phyloP scores from a whole-genome alignment of 2,888 invertebrate species.

The Lithophane leautieri region DNA sequence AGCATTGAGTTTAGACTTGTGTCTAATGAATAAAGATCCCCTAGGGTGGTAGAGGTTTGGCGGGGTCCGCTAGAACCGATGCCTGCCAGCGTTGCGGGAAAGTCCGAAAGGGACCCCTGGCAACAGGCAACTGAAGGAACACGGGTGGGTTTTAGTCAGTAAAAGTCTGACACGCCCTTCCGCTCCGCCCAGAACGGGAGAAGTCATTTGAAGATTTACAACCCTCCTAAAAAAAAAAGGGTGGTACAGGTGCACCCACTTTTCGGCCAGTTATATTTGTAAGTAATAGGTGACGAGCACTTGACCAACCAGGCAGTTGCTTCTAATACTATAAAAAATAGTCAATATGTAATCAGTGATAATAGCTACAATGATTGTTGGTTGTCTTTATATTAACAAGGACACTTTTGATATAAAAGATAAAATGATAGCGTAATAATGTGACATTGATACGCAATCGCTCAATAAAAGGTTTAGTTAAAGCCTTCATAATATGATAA shows the following conservation, averaged over 20 bases:
- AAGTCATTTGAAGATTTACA: no score
- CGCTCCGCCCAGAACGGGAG: no score
- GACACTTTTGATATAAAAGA: constrained; percentile 18
- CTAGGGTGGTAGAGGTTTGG: background rate
- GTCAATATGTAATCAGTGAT: background rate
- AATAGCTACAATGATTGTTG: background rate
- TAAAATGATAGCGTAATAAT: constrained; percentile 17
- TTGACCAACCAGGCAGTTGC: no score
- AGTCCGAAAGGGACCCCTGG: no score
- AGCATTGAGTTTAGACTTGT: background rate
- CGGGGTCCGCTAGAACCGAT: no score
- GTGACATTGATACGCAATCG: constrained; percentile 33
- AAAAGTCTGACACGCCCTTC: no score
- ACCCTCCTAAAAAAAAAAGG: no score
- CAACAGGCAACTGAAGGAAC: no score
- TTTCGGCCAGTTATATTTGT: background rate
- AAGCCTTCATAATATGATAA: constrained; percentile 23
- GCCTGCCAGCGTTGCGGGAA: no score
- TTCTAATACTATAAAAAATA: background rate
- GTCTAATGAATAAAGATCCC: background rate
- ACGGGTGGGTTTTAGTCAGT: no score
- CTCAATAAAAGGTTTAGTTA: background rate
- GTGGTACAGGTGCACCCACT: background rate
- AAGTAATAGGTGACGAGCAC: background rate
- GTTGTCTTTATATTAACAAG: constrained; percentile 8